Percentiles rank a stretch among this genome's conserved stretches.
Conservation (phyloP, 2,888 invertebrate genomes). For the Drosophila paramelanica region DNA sequence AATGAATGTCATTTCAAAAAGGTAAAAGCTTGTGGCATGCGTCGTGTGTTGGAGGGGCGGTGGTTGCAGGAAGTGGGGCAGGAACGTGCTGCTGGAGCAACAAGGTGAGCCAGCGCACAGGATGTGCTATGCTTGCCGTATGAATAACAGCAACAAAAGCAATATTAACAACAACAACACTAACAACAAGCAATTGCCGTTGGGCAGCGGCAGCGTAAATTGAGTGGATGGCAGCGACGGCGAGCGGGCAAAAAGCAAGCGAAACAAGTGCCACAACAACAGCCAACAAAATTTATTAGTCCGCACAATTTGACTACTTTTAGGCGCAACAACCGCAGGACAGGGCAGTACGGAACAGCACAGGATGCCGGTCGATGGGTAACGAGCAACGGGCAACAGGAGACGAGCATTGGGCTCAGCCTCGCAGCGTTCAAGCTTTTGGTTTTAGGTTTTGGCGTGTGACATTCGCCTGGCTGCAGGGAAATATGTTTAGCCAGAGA, state of each 20-base stretch:
- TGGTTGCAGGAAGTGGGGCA: slow-evolving; percentile 8
- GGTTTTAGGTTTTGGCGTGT: slow-evolving; percentile 52
- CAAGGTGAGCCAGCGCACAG: slow-evolving; percentile 62
- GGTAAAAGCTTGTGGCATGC: slow-evolving; percentile 77
- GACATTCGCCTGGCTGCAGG: slow-evolving; percentile 55
- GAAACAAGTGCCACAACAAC: slow-evolving; percentile 77
- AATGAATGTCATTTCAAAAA: slow-evolving; percentile 81
- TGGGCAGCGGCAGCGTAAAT: slow-evolving; percentile 74
- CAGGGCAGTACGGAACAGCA: slow-evolving; percentile 35
- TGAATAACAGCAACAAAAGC: slow-evolving; percentile 65
- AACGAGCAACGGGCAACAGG: neutral
- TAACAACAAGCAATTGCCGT: slow-evolving; percentile 65
- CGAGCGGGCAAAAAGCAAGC: slow-evolving; percentile 50
- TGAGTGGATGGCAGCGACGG: slow-evolving; percentile 63
- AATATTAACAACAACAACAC: slow-evolving; percentile 33
- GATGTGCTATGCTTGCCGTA: slow-evolving; percentile 68
- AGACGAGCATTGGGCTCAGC: slow-evolving; percentile 28
- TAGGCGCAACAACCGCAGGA: slow-evolving; percentile 80
- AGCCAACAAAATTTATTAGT: slow-evolving; percentile 79
- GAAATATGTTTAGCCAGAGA: slow-evolving; percentile 71
- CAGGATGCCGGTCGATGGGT: slow-evolving; percentile 22
- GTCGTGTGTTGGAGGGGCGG: slow-evolving; percentile 13
- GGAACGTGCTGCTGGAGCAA: slow-evolving; percentile 59
- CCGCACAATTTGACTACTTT: slow-evolving; percentile 80
- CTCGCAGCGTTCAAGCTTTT: slow-evolving; percentile 37